Evolutionary conservation across 2,888 invertebrate genomes (phyloP), one percentile per base, ranked within the genome.

Genomic region (Orthosia incerta): DNA sequence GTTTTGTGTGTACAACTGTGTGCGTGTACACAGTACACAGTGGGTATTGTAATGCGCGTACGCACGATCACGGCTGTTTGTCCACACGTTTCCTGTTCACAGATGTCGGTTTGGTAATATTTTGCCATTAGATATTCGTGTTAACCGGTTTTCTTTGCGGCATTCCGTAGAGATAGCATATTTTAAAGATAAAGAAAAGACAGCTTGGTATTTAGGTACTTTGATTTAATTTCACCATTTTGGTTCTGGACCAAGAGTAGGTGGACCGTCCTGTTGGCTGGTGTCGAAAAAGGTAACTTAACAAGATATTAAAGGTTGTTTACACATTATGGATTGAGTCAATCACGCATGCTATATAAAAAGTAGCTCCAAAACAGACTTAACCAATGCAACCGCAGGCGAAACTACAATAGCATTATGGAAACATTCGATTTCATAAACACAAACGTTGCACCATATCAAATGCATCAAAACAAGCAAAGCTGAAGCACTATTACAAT

Each of bases 1-100:
- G 60, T 80, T 62, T 77, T 87, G 70, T 86, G 68, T 86, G 62
- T 74, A 80, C 86, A 86, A 88, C 79, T 88, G 85, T 81, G 77
- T 74, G 45, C 59, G 45, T 56, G 60, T 70, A 26, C n/a, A 55
- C 56, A 67, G 56, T 39, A 63, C 12, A 75, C 53, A 20, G 57
- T 20, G 23, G 62, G 62, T 78, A 78, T 82, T 80, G 73, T 79
- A 65, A 71, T 74, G 72, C 71, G 68, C 75, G 57, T 71, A 74
- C 83, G 70, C 76, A 76, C 56, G 64, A 50, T 31, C 18, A 70
- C 57, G 55, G 51, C 55, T 77, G 73, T 80, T 75, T 80, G 62
- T 74, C 66, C 64, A 74, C 20, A 71, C 51, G 63, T 80, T 75
- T 76, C 76, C 70, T 75, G 72, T 73, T 70, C 56, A 71, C 23